phyloP scores from a whole-genome alignment of 2,113 vertebrate genomes.

The Eptesicus fuscus region DNA sequence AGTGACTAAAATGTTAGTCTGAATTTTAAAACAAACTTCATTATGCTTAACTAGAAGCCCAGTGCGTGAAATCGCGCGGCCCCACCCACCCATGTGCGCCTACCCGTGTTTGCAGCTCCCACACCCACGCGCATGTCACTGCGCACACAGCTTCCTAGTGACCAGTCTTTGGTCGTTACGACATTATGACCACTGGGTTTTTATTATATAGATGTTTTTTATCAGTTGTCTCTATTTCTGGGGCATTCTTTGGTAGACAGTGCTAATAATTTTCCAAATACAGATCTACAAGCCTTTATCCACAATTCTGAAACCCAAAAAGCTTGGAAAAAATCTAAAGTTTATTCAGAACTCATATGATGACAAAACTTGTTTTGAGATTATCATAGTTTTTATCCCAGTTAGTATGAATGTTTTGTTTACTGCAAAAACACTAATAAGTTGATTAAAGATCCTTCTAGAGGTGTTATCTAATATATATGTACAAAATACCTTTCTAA shows the following conservation, averaged over 20 bases:
- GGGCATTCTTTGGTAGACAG: not conserved
- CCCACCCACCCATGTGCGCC: too few relatives aligned
- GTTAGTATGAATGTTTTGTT: not conserved
- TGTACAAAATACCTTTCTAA: not conserved
- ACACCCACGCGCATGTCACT: too few relatives aligned
- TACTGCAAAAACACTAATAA: not conserved
- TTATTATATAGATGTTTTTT: not conserved
- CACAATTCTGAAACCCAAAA: slow-evolving; percentile 32
- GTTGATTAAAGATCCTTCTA: not conserved
- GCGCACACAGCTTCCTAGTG: too few relatives aligned
- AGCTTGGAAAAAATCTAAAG: not conserved
- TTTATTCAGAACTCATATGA: not conserved
- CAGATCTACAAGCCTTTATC: not conserved
- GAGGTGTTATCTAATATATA: not conserved
- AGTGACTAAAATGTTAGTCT: not conserved
- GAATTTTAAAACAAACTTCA: slow-evolving; percentile 24
- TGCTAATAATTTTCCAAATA: slow-evolving; percentile 36
- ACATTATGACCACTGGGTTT: too few relatives aligned
- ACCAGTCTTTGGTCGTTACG: too few relatives aligned
- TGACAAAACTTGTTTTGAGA: not conserved
- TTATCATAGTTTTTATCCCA: not conserved
- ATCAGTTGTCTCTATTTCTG: not conserved
- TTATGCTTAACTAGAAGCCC: not conserved
- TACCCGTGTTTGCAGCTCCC: too few relatives aligned
- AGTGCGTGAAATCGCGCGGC: too few relatives aligned